Percentiles rank a stretch among this genome's conserved stretches.
Conservation (phyloP, 2,797 vertebrate species). For the Artibeus jamaicensis region DNA sequence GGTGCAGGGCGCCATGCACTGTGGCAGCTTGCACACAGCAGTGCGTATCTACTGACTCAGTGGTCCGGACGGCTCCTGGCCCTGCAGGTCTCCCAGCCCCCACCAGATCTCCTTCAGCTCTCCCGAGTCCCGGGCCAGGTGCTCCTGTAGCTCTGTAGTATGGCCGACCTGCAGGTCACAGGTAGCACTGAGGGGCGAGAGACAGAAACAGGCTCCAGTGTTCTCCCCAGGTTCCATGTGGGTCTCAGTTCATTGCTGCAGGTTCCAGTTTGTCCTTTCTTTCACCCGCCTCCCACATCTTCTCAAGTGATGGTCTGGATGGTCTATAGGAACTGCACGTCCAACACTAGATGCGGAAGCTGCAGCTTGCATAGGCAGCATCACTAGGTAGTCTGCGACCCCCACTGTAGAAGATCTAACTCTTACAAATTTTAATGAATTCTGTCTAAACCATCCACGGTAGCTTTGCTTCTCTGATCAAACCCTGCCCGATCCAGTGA, state of each 20-base stretch:
- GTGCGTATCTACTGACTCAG: not conserved
- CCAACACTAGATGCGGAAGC: not conserved
- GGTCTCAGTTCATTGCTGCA: not conserved
- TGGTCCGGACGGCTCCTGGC: not conserved
- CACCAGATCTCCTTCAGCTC: not conserved
- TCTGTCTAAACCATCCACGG: not conserved
- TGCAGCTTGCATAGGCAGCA: fast-evolving
- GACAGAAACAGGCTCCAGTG: not conserved
- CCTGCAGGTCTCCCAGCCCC: not conserved
- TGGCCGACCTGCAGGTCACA: too few species aligned
- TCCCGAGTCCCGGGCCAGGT: not conserved
- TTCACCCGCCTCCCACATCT: not conserved
- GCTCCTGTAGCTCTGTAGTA: not conserved
- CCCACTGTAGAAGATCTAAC: not conserved
- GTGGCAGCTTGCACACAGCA: not conserved
- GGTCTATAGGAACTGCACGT: not conserved
- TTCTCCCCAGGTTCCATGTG: not conserved
- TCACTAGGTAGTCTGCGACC: fast-evolving
- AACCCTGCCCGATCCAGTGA: not conserved
- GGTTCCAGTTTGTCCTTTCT: not conserved
- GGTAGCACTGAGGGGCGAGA: fast-evolving
- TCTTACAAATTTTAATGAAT: not conserved
- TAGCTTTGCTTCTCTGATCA: not conserved
- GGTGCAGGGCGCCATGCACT: not conserved
- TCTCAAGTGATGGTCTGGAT: not conserved